Evolutionary conservation across 2,797 vertebrate species (phyloP).

Genomic region (Gastrophryne carolinensis): DNA sequence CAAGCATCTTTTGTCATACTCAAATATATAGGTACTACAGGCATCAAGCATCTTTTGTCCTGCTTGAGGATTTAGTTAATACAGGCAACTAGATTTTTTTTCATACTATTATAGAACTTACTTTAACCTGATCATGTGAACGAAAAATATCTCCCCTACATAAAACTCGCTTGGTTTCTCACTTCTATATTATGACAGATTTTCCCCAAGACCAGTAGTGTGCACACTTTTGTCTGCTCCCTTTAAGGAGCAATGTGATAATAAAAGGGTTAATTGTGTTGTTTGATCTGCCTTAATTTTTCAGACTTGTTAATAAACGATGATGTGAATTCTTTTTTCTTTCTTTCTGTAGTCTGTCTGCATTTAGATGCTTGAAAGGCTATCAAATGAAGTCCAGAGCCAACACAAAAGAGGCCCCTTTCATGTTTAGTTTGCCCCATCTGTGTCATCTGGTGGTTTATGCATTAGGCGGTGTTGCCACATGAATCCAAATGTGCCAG

Average conservation of each 20-base stretch:
- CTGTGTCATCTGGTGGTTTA: conserved; percentile 97
- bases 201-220: no score
- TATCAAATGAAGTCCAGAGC: conserved; percentile 82
- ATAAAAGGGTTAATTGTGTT: conserved; percentile 19
- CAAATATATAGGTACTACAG: no score
- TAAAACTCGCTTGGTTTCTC: no score
- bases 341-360: conserved; percentile 69
- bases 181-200: no score
- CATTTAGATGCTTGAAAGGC: conserved; percentile 90
- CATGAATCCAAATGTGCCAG: conserved; percentile 82
- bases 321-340: background rate
- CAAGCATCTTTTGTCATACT: no score
- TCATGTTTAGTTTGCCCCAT: conserved; percentile 89
- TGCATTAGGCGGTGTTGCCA: conserved; percentile 81
- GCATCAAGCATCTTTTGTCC: no score
- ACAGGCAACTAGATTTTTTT: no score
- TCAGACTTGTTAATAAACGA: background rate
- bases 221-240: no score
- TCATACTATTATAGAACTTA: no score
- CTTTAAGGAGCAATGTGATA: background rate
- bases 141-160: no score
- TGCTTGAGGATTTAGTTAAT: no score
- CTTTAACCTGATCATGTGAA: no score
- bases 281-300: background rate
- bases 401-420: conserved; percentile 85